Evolutionary conservation across 2,888 invertebrate genomes (phyloP).

Genomic region (Apamea monoglypha): DNA sequence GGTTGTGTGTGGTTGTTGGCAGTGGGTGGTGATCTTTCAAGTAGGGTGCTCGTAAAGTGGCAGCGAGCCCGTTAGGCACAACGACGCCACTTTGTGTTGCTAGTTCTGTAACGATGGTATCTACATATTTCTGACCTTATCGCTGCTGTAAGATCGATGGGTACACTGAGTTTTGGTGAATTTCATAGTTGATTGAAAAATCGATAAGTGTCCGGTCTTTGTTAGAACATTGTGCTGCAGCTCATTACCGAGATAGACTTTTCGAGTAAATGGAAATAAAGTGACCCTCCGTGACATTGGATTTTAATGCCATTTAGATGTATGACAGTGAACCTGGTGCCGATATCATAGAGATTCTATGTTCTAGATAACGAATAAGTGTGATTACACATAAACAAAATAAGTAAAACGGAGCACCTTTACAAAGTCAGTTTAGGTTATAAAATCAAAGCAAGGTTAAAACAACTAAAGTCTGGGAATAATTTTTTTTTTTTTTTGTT

Average conservation of each 20-base stretch:
- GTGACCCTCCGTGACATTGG: background rate
- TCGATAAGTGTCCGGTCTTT: background rate
- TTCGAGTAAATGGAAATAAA: background rate
- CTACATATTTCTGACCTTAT: constrained; percentile 27
- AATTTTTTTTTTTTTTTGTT: background rate
- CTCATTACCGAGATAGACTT: too few species aligned
- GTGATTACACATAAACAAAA: background rate
- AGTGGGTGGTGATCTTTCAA: constrained; percentile 54
- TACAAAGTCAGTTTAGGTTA: background rate
- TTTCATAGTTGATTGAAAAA: background rate
- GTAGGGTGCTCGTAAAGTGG: constrained; percentile 65
- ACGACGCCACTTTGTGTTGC: constrained; percentile 48
- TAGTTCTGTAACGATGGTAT: constrained; percentile 25
- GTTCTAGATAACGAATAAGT: background rate
- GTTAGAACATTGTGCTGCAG: too few species aligned
- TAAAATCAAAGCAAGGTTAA: background rate
- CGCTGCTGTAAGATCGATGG: background rate
- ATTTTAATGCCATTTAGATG: constrained; percentile 10
- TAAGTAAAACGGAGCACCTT: background rate
- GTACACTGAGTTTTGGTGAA: background rate
- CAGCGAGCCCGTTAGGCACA: constrained; percentile 59
- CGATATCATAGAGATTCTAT: background rate
- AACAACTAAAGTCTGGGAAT: background rate
- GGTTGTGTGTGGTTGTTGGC: constrained; percentile 3
- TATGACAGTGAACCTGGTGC: background rate